Conservation (phyloP, 2,113 vertebrate species). For the Pomatostomus ruficeps region DNA sequence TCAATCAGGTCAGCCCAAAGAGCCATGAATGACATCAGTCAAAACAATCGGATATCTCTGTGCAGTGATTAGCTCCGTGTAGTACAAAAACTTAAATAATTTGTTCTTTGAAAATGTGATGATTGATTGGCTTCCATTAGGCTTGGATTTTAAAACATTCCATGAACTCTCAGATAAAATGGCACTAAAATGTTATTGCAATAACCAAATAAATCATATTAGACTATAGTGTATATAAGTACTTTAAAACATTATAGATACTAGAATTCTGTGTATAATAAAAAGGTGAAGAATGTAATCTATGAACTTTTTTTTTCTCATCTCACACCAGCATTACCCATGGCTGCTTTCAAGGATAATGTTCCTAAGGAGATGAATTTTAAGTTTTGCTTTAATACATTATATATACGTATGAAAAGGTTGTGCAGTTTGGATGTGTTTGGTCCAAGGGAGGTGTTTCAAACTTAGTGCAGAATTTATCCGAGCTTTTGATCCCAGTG, state of each 20-base stretch:
- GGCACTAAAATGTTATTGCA: slow-evolving; percentile 74
- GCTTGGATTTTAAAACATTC: slow-evolving; percentile 73
- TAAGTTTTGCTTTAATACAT: neutral
- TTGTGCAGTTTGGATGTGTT: neutral
- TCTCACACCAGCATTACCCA: neutral
- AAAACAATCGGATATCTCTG: slow-evolving; percentile 69
- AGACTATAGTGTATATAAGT: slow-evolving; percentile 61
- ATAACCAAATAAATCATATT: slow-evolving; percentile 72
- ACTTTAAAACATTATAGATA: slow-evolving; percentile 73
- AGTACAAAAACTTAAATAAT: slow-evolving; percentile 75
- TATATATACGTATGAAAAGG: neutral
- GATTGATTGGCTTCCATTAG: slow-evolving; percentile 80
- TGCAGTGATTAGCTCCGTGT: slow-evolving; percentile 64
- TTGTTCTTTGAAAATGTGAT: slow-evolving; percentile 74
- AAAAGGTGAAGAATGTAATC: slow-evolving; percentile 70
- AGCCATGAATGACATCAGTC: slow-evolving; percentile 76
- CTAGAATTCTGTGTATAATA: slow-evolving; percentile 71
- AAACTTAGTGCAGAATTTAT: neutral
- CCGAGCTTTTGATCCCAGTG: neutral
- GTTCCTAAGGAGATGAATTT: neutral
- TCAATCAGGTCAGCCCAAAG: slow-evolving; percentile 56
- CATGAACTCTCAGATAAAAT: slow-evolving; percentile 74
- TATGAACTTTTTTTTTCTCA: slow-evolving; percentile 3
- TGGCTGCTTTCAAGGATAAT: neutral
- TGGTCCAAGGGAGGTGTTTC: neutral